Evolutionary conservation across 2,113 vertebrate genomes (phyloP).

Genomic region (Rhynchomys soricoides): DNA sequence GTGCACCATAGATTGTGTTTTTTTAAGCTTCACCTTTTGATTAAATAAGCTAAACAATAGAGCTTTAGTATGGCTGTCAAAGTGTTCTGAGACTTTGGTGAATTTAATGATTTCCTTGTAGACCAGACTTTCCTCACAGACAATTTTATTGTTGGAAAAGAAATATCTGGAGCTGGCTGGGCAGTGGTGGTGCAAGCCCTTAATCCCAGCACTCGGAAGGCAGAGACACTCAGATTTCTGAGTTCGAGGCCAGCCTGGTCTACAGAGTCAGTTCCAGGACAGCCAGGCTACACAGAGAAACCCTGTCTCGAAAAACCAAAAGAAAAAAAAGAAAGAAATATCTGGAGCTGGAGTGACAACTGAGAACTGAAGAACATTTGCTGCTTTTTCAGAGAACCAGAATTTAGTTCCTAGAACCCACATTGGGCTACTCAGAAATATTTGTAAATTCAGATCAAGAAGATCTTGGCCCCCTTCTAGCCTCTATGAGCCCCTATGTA

Average conservation of each 20-base stretch:
- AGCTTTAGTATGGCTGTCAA: neutral
- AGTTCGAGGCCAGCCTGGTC: too few species aligned
- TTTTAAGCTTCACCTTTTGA: neutral
- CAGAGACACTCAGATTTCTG: too few species aligned
- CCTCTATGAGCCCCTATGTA: neutral
- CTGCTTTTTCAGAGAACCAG: neutral
- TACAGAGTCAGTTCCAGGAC: too few species aligned
- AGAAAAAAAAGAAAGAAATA: too few species aligned
- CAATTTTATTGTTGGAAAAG: neutral
- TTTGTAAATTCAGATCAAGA: neutral
- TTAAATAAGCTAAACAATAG: neutral
- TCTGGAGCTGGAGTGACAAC: neutral
- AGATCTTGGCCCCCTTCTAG: neutral
- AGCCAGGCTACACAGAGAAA: too few species aligned
- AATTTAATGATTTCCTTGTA: neutral
- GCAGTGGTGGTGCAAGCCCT: too few species aligned
- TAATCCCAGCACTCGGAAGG: too few species aligned
- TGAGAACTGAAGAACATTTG: too few species aligned
- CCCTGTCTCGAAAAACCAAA: too few species aligned
- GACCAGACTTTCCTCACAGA: neutral
- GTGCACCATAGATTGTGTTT: neutral
- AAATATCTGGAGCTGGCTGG: neutral
- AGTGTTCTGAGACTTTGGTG: neutral
- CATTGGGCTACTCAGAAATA: neutral
- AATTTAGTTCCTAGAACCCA: neutral